These are phyloP conservation scores for Drepanosiphum platanoidis DNA, from an alignment of 2,888 invertebrate genomes.

Conservation along the genomic window DNA sequence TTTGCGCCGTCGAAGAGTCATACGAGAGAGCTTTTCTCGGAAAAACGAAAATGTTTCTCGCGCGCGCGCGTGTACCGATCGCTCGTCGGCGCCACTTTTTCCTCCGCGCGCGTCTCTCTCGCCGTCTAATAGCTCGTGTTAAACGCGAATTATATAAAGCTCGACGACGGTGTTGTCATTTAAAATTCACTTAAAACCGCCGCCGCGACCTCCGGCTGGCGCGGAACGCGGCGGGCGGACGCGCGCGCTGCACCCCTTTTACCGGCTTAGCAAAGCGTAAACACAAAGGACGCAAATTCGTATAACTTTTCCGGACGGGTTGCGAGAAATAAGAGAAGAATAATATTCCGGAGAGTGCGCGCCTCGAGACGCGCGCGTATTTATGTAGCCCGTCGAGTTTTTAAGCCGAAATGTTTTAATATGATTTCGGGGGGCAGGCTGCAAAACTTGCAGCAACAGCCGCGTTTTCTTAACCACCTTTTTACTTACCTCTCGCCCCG, in stretches of 20 bases:
- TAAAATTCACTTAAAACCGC: conserved; percentile 62
- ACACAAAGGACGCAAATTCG: conserved; percentile 54
- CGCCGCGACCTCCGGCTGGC: background rate
- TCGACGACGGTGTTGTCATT: conserved; percentile 58
- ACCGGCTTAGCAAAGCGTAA: conserved; percentile 62
- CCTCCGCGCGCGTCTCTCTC: background rate
- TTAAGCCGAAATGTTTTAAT: conserved; percentile 59
- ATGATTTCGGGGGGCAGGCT: conserved; percentile 49
- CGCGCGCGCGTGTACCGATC: background rate
- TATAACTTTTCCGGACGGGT: conserved; percentile 49
- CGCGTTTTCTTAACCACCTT: conserved; percentile 52
- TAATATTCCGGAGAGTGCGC: background rate
- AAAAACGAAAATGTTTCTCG: background rate
- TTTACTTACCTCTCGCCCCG: background rate
- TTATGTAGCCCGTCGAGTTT: conserved; percentile 25
- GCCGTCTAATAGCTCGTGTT: conserved; percentile 58
- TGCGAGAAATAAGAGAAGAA: conserved; percentile 17
- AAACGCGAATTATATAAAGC: conserved; percentile 58
- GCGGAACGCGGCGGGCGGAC: background rate
- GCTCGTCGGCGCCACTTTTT: background rate
- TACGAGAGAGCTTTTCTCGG: background rate
- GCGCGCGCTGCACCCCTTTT: conserved; percentile 44
- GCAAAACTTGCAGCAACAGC: conserved; percentile 36
- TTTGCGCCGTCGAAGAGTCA: no score
- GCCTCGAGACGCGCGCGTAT: background rate